Percentiles rank a stretch among this genome's conserved stretches.
Evolutionary conservation across 2,113 vertebrate genomes (phyloP).

Genomic region (Rhinogobius similis): DNA sequence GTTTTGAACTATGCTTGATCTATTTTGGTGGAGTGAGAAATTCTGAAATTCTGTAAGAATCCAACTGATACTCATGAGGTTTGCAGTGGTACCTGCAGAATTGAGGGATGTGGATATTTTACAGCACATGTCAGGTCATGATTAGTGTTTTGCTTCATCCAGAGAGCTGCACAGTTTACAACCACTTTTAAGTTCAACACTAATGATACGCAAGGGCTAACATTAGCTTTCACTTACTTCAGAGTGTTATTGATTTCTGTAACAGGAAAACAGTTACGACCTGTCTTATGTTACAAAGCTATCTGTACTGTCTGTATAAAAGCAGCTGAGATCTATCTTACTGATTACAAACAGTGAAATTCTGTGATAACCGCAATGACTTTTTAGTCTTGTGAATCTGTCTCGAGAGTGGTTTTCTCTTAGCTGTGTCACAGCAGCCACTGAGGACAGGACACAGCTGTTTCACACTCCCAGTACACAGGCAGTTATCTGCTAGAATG

Average conservation of each 20-base stretch:
- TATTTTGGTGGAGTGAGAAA: too few species aligned
- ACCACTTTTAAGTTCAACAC: slow-evolving; percentile 9
- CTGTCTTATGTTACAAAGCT: slow-evolving; percentile 16
- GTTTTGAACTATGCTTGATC: too few species aligned
- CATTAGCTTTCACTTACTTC: neutral
- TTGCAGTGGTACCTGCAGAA: neutral
- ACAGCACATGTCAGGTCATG: neutral
- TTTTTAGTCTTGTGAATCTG: slow-evolving; percentile 1
- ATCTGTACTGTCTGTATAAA: neutral
- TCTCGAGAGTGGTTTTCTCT: slow-evolving; percentile 5
- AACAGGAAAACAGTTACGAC: slow-evolving; percentile 7
- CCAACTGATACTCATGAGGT: neutral
- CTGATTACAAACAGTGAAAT: neutral
- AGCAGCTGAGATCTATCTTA: neutral
- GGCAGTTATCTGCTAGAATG: slow-evolving; percentile 4
- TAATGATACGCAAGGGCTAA: slow-evolving; percentile 4
- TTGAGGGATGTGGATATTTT: neutral
- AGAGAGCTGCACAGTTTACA: neutral
- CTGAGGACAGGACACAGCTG: slow-evolving; percentile 2
- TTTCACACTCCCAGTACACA: slow-evolving; percentile 1
- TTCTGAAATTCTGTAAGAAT: neutral
- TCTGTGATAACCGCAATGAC: neutral
- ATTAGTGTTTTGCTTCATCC: neutral
- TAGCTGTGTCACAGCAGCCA: slow-evolving; percentile 4
- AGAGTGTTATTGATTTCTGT: slow-evolving; percentile 38